phyloP scores from a whole-genome alignment of 2,797 vertebrate genomes.

The Saxicola maurus region DNA sequence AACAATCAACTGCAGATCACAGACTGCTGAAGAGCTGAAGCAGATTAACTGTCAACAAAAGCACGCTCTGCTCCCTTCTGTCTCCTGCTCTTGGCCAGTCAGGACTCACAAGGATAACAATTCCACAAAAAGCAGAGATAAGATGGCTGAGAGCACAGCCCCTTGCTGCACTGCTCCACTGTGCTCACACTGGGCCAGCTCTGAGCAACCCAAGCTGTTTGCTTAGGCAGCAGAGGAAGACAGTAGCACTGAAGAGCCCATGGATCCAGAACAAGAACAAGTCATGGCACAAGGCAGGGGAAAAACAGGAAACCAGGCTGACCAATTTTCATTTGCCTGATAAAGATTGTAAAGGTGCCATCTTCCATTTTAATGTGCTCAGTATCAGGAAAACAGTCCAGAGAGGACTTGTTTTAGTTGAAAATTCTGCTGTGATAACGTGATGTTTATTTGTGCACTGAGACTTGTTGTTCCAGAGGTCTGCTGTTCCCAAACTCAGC shows the following conservation, averaged over 20 bases:
- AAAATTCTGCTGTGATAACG: slow-evolving; percentile 9
- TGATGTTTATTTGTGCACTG: neutral
- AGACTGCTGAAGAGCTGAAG: neutral
- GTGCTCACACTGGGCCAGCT: neutral
- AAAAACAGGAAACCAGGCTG: neutral
- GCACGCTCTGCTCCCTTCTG: neutral
- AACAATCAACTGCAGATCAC: neutral
- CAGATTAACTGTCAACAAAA: neutral
- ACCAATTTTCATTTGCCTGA: neutral
- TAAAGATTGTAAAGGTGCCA: neutral
- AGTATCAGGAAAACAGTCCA: neutral
- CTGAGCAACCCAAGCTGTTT: neutral
- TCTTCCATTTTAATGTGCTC: neutral
- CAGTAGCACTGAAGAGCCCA: neutral
- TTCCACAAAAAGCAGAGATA: neutral
- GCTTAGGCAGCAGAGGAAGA: neutral
- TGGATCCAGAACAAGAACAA: neutral
- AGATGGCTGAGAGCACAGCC: neutral
- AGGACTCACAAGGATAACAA: neutral
- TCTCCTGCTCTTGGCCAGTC: neutral
- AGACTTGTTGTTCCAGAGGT: slow-evolving; percentile 7
- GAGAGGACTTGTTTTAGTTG: slow-evolving; percentile 4
- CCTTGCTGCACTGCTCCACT: neutral
- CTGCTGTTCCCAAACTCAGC: neutral
- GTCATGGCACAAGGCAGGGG: neutral